Evolutionary conservation across 92 coral and sea anemone species (phyloP).

Genomic region (Scolanthus callimorphus): DNA sequence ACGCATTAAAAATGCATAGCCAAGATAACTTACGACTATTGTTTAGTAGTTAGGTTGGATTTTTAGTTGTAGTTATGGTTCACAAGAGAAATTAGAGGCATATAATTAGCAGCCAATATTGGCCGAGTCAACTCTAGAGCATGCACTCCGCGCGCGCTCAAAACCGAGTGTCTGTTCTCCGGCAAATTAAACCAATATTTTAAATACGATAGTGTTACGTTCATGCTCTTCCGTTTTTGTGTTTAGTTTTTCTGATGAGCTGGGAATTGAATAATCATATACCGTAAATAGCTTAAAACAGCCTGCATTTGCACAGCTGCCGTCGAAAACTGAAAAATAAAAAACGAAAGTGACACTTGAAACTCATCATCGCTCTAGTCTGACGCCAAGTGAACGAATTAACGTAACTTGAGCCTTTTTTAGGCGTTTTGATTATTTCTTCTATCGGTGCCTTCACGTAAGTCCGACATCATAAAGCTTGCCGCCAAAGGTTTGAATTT

Average conservation of each 20-base stretch:
- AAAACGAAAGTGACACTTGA: neutral
- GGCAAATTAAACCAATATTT: neutral
- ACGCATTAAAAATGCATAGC: slow-evolving; percentile 8
- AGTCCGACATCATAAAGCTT: too few relatives aligned
- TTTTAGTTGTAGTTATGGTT: too few relatives aligned
- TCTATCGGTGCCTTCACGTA: too few relatives aligned
- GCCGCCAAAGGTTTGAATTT: too few relatives aligned
- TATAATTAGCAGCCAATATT: neutral
- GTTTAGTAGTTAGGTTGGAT: slow-evolving; percentile 9
- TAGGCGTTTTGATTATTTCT: too few relatives aligned
- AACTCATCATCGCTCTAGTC: too few relatives aligned
- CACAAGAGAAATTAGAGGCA: too few relatives aligned
- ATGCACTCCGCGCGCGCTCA: neutral
- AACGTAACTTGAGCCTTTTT: too few relatives aligned
- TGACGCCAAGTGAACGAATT: too few relatives aligned
- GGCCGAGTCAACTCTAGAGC: neutral
- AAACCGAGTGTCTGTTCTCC: neutral
- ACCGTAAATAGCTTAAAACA: neutral
- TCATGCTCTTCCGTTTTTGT: too few relatives aligned
- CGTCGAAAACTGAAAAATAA: neutral
- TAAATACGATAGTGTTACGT: neutral
- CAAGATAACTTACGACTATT: slow-evolving; percentile 3
- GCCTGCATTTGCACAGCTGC: slow-evolving; percentile 6
- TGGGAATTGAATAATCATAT: slow-evolving; percentile 5
- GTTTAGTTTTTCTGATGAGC: neutral